Evolutionary conservation across 1,140 invertebrate species (phyloP), one percentile per base, ranked within the genome.

Genomic region (Micrasema minimum): DNA sequence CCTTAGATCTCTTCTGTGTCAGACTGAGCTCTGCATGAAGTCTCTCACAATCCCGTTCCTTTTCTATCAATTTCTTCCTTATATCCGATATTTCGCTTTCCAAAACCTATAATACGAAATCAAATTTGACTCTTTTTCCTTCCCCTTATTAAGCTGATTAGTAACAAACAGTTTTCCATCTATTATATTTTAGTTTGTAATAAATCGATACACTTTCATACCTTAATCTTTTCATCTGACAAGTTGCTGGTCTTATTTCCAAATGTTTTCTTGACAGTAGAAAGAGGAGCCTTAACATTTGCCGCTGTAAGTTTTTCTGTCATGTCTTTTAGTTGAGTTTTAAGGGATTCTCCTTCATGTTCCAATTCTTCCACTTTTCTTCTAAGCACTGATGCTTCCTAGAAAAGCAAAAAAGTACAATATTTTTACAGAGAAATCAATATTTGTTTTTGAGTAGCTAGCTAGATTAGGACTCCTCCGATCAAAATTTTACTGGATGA

Each of bases 301-400:
- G 79, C 43, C 69, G 77, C 76, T 45, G 81, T 78, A 66, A 89
- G 78, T 83, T 90, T 93, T 1, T 92, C 90, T 76, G 93, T 89
- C 18, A 95, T 79, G 72, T 93, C 90, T 79, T 91, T 90, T 2
- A 92, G 85, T 85, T 95, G 90, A 78, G 89, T 89, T 77, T 90
- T 89, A 3, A 93, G 80, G 53, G 87, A 88, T 66, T 92, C 89
- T 78, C 92, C 93, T 77, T 95, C 91, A 72, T 88, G 87, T 83
- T 96, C 93, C 65, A 94, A 82, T 75, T 95, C 93, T 81, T 94
- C 92, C 38, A 95, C 89, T 82, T 95, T 96, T 67, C 90, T 87
- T 37, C 93, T 84, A 50, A 95, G 81, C 66, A 95, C 90, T 2
- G 89, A 87, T 48, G 93, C 89, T 86, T 97, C 94, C 86, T 93